Evolutionary conservation across 2,113 vertebrate genomes (phyloP).

Genomic region (Ophiodon elongatus): DNA sequence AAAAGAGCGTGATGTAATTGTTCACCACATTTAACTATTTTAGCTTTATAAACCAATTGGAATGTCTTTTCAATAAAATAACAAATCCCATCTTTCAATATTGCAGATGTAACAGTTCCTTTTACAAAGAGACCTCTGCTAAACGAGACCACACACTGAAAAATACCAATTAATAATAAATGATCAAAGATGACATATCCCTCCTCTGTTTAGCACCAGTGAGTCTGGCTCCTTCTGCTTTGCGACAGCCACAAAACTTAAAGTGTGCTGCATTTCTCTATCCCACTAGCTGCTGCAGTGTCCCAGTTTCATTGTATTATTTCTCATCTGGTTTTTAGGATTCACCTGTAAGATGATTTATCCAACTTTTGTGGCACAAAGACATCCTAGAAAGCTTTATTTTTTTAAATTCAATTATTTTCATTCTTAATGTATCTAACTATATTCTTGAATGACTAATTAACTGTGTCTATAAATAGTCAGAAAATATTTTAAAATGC

Average conservation of each 20-base stretch:
- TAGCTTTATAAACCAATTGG: slow-evolving; percentile 45
- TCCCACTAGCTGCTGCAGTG: not conserved
- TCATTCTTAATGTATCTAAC: not conserved
- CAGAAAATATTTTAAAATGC: not conserved
- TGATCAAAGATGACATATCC: slow-evolving; percentile 28
- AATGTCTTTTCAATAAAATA: slow-evolving; percentile 53
- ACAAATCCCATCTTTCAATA: slow-evolving; percentile 47
- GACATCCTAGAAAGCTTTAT: not conserved
- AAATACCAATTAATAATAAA: slow-evolving; percentile 25
- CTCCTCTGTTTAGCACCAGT: slow-evolving; percentile 27
- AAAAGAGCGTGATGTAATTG: slow-evolving; percentile 59
- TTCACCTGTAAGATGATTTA: not conserved
- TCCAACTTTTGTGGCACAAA: slow-evolving; percentile 2
- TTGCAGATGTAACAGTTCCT: slow-evolving; percentile 42
- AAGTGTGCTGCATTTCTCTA: not conserved
- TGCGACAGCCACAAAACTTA: not conserved
- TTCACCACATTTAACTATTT: slow-evolving; percentile 54
- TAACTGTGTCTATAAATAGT: not conserved
- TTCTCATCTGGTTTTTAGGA: not conserved
- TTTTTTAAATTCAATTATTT: not conserved
- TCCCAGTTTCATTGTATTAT: slow-evolving; percentile 2
- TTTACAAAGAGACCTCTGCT: slow-evolving; percentile 31
- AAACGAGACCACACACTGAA: slow-evolving; percentile 38
- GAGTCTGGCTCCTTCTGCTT: slow-evolving; percentile 31
- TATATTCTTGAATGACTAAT: not conserved